Evolutionary conservation across 2,888 invertebrate genomes (phyloP).

Genomic region (Andrena haemorrhoa): DNA sequence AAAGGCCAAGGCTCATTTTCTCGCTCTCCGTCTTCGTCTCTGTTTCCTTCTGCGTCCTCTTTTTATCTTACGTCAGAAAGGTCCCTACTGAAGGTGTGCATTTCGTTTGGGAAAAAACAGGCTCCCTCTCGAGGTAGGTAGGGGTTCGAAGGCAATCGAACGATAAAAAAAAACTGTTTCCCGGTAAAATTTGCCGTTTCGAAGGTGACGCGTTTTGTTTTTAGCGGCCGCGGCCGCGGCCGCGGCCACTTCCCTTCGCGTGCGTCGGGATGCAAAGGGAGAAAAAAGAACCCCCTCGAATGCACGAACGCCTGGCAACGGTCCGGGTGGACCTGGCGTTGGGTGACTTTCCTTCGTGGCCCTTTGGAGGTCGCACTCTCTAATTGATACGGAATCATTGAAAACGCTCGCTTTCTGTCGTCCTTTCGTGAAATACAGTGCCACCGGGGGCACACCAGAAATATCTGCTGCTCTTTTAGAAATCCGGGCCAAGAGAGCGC

Average conservation of each 20-base stretch:
- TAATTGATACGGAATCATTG: slow-evolving; percentile 29
- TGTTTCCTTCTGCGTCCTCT: too few relatives aligned
- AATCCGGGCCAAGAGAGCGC: slow-evolving; percentile 54
- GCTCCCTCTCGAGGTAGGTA: neutral
- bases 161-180: slow-evolving; percentile 4
- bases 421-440: slow-evolving; percentile 11
- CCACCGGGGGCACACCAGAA: slow-evolving; percentile 8
- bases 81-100: neutral
- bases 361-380: slow-evolving; percentile 12
- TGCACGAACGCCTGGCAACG: slow-evolving; percentile 14
- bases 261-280: neutral
- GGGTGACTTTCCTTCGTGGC: neutral
- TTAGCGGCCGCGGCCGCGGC: neutral
- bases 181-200: slow-evolving; percentile 29
- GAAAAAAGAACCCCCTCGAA: neutral
- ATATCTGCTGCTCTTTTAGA: slow-evolving; percentile 46
- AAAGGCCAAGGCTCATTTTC: neutral
- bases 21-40: neutral
- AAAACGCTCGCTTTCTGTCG: slow-evolving; percentile 16
- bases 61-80: neutral
- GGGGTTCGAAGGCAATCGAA: neutral
- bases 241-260: neutral
- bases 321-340: slow-evolving; percentile 1
- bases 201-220: slow-evolving; percentile 19
- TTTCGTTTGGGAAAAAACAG: neutral